A percentile compares a stretch with the other conserved stretches of the same genome.
Conservation (phyloP, 2,113 vertebrate genomes). For the Saimiri boliviensis region DNA sequence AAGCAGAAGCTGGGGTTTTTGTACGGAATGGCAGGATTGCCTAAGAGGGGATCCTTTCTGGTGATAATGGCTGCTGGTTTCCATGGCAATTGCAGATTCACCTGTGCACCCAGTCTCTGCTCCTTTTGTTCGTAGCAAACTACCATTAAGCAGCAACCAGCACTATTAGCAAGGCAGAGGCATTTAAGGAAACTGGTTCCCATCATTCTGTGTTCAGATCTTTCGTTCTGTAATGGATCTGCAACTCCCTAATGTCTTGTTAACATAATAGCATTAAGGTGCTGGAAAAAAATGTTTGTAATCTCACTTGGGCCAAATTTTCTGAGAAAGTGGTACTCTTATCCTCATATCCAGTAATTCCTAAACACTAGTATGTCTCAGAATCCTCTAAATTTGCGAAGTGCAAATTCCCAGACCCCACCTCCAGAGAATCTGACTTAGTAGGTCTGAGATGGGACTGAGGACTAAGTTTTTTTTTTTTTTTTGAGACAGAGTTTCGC, state of each 20-base stretch:
- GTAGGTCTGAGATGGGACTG: not conserved
- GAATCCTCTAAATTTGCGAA: not conserved
- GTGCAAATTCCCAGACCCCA: not conserved
- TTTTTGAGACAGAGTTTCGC: no score
- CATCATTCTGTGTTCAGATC: not conserved
- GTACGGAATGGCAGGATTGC: not conserved
- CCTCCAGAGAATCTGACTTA: not conserved
- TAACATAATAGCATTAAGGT: conserved; percentile 34
- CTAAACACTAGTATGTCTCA: not conserved
- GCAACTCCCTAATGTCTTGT: not conserved
- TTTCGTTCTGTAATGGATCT: conserved; percentile 47
- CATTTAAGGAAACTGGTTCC: conserved; percentile 45
- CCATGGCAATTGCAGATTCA: conserved; percentile 68
- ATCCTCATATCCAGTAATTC: conserved; percentile 46
- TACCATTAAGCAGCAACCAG: conserved; percentile 56
- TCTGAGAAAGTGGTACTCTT: conserved; percentile 68
- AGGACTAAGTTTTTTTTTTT: conserved; percentile 15
- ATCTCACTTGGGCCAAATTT: conserved; percentile 34
- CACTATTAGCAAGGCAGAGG: conserved; percentile 70
- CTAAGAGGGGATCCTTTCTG: conserved; percentile 36
- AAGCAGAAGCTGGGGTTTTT: not conserved
- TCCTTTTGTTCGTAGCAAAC: conserved; percentile 70
- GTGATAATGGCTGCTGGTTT: conserved; percentile 63
- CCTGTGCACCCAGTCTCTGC: conserved; percentile 50
- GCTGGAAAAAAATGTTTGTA: conserved; percentile 24